Percentiles rank a stretch among this genome's conserved stretches.
These are phyloP conservation scores for Tribolium freemani DNA, from an alignment of 2,888 invertebrate species.

Conservation along the genomic window DNA sequence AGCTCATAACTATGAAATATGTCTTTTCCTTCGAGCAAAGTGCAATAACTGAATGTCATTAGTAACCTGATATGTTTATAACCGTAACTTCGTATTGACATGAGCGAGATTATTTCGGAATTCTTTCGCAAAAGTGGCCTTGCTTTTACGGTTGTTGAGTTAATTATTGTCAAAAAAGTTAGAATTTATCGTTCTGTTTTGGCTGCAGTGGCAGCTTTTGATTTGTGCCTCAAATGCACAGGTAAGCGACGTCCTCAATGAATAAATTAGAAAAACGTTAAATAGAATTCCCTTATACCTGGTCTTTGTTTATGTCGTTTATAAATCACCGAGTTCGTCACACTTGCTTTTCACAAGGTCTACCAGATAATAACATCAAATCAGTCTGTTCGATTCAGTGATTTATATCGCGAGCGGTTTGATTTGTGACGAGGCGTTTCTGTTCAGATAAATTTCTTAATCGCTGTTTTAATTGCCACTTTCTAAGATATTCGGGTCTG, in stretches of 20 bases:
- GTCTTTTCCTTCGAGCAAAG: slow-evolving; percentile 1
- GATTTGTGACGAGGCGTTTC: slow-evolving; percentile 66
- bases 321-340: slow-evolving; percentile 47
- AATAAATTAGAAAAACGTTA: slow-evolving; percentile 8
- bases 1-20: neutral
- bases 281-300: slow-evolving; percentile 3
- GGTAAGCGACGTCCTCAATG: neutral
- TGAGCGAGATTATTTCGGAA: neutral
- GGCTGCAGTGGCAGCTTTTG: neutral
- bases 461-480: slow-evolving; percentile 65
- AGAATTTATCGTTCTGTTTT: neutral
- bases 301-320: slow-evolving; percentile 40
- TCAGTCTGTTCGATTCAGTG: slow-evolving; percentile 52
- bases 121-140: neutral
- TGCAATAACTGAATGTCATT: neutral
- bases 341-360: slow-evolving; percentile 49
- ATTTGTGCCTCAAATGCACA: neutral
- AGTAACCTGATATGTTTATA: slow-evolving; percentile 13
- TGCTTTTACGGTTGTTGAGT: neutral
- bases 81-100: neutral
- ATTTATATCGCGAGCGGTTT: slow-evolving; percentile 65
- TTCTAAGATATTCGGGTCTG: slow-evolving; percentile 44
- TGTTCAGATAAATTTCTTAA: slow-evolving; percentile 61
- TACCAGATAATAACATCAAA: slow-evolving; percentile 56
- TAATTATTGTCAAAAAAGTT: neutral